Conservation (phyloP, 2,888 invertebrate genomes). For the Troides helena region DNA sequence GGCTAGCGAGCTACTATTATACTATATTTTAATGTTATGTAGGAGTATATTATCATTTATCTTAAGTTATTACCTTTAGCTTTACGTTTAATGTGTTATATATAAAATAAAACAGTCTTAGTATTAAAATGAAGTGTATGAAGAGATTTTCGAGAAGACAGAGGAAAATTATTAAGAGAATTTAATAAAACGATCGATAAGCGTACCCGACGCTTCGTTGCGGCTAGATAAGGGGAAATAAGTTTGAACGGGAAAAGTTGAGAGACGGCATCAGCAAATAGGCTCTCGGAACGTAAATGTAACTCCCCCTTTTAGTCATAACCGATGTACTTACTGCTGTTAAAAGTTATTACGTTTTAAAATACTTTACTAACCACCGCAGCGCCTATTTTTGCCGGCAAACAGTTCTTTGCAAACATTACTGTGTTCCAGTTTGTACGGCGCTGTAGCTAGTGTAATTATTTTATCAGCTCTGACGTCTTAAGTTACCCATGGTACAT, state of each 20-base stretch:
- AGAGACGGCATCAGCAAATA: slow-evolving; percentile 37
- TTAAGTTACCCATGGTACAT: no score
- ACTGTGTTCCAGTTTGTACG: no score
- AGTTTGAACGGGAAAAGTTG: slow-evolving; percentile 76
- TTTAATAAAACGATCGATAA: slow-evolving; percentile 15
- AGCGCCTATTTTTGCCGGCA: no score
- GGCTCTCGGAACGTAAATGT: slow-evolving; percentile 33
- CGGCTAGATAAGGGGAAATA: slow-evolving; percentile 52
- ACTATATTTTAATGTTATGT: no score
- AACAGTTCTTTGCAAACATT: no score
- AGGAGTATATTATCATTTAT: no score
- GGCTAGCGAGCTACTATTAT: no score
- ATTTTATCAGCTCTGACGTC: no score
- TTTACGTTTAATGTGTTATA: no score
- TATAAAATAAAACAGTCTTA: not conserved
- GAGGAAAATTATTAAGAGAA: slow-evolving; percentile 13
- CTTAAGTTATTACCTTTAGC: no score
- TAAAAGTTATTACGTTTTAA: not conserved
- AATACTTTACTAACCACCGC: no score
- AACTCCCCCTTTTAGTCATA: slow-evolving; percentile 35
- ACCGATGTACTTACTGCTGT: not conserved
- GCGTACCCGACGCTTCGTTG: slow-evolving; percentile 10
- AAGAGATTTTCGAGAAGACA: not conserved
- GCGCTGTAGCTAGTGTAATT: no score
- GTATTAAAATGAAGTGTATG: not conserved